Base-by-base conservation (phyloP, 1,140 invertebrate genomes). In the Hyles euphorbiae region DNA sequence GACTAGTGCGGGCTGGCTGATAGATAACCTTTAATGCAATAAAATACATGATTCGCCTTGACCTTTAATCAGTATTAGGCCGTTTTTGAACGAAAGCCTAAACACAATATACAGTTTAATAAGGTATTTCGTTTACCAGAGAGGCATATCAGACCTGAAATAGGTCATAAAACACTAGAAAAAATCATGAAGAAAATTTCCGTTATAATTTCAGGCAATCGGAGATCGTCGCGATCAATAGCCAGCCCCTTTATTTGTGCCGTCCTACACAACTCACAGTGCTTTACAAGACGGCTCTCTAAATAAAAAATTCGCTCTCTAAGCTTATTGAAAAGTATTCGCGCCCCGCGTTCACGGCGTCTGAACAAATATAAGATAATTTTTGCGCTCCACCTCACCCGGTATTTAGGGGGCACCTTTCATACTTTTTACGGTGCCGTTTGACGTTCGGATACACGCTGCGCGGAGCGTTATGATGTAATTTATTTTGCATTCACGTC, bases 331-430 rank as follows among this genome's bases (percentile, higher is more conserved):
- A 85, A 87, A 83, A 85, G 84, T 87, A 83, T 85, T 85, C 79
- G 74, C 84, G 82, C 82, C 84, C 84, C 68, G 72, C 74, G 82
- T 87, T 87, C 81, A 87, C 84, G 84, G 78, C 70, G 67, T 85
- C 78, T 85, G 84, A 85, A 73, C 84, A 87, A 87, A 87, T 87
- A 87, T 87, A 87, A 87, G 84, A 87, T 87, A 87, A 87, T 87
- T 87, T 84, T 87, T 67, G 55, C 81, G 82, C 82, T 84, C 74
- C 82, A 80, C 75, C 76, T 85, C 76, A 84, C 84, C 56, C 74
- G 84, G 81, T 87, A 87, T 87, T 87, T 87, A 87, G 81, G 81
- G 81, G 84, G 74, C 75, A 87, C 84, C 81, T 84, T 84, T 84
- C 80, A 81, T 83, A 86, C 79, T 86, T 83, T 83, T 83, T 87